Evolutionary conservation across 2,888 invertebrate species (phyloP), one percentile per base, ranked within the genome.

Genomic region (Hymenopus coronatus): DNA sequence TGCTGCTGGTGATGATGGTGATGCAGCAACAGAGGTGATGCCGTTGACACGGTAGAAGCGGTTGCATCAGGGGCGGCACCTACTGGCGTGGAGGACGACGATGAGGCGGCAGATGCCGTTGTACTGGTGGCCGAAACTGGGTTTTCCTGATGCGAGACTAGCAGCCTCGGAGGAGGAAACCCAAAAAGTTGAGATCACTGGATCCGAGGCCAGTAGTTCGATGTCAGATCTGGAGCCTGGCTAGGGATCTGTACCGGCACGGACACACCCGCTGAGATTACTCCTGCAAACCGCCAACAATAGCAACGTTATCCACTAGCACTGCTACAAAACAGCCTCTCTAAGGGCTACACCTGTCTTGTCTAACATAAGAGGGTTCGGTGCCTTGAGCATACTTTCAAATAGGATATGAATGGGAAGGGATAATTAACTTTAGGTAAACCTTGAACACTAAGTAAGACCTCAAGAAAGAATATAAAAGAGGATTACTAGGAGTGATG

Each of bases 201-300:
- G 94, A 98, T 96, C 93, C 98, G 94, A 82, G 97, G 97, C 98
- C 98, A 98, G 94, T 98, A 98, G 94, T 97, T 97, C 90, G 95
- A 94, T 91, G 97, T 95, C 93, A 97, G 95, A 93, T 97, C 97
- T 91, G 96, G 95, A 92, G 96, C 96, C 93, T 97, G 97, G 92
- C 97, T 97, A 88, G 98, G 98, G 92, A 98, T 98, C 95, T 98
- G 98, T 90, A 98, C 97, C 86, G 98, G 98, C 88, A 98, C 98
- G 90, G 97, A 97, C 88, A 98, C 97, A 40, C 98, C 98, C 90
- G 98, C 98, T 90, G 98, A 98, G 95, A 98, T 98, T 92, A 98
- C 97, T 93, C 98, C 98, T 98, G 95, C 85, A 94, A 94, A 92
- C 92, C 92, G 91, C 88, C 90, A 88, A 86, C 27, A 85, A 28